Evolutionary conservation across 1,140 invertebrate species (phyloP).

Genomic region (Lepidurus arcticus): DNA sequence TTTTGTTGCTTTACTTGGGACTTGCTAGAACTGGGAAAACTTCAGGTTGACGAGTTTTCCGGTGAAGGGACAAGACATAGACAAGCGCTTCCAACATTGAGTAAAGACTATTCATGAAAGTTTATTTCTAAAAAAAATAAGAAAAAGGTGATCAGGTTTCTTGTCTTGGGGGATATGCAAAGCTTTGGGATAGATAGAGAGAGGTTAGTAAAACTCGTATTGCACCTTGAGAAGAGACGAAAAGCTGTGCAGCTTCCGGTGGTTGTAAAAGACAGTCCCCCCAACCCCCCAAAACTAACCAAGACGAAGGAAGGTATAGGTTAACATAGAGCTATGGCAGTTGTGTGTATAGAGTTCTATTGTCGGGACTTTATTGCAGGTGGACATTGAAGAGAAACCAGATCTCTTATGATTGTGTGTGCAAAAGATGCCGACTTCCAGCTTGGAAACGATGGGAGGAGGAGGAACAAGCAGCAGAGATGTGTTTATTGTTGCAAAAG

Average conservation of each 20-base stretch:
- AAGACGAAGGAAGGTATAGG: neutral
- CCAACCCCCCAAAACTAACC: neutral
- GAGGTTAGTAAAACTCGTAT: slow-evolving; percentile 9
- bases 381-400: neutral
- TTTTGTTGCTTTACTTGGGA: no score
- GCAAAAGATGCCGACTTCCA: neutral
- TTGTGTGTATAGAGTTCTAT: neutral
- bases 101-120: slow-evolving; percentile 7
- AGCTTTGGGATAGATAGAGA: neutral
- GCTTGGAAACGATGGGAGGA: neutral
- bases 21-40: no score
- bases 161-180: neutral
- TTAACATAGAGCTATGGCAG: neutral
- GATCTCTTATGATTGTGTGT: slow-evolving; percentile 10
- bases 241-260: slow-evolving; percentile 1
- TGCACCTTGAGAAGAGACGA: slow-evolving; percentile 4
- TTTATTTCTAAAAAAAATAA: neutral
- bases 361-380: neutral
- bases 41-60: no score
- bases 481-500: neutral
- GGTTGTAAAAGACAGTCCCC: slow-evolving; percentile 2
- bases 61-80: neutral
- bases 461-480: neutral
- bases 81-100: neutral
- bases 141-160: slow-evolving; percentile 15